Evolutionary conservation across 1,140 invertebrate species (phyloP).

Genomic region (Hydropsyche tenuis): DNA sequence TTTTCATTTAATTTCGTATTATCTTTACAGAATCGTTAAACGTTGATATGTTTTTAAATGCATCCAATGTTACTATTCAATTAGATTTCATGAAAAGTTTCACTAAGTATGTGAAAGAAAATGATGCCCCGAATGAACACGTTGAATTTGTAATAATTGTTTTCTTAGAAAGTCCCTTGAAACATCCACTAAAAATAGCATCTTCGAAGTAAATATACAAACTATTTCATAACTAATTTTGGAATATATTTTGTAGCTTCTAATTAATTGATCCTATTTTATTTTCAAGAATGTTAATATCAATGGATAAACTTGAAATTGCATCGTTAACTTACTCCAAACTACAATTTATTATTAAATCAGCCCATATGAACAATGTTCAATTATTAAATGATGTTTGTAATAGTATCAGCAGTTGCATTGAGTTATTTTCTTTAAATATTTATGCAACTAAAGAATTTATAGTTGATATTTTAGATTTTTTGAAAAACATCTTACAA

Average conservation of each 20-base stretch:
- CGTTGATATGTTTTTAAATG: slow-evolving; percentile 34
- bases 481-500: slow-evolving; percentile 37
- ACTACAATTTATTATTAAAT: background rate
- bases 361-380: slow-evolving; percentile 7
- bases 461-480: slow-evolving; percentile 23
- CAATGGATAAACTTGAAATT: background rate
- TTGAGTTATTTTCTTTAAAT: slow-evolving; percentile 41
- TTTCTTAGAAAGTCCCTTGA: slow-evolving; percentile 46
- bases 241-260: no score
- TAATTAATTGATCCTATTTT: background rate
- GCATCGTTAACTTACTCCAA: slow-evolving; percentile 34
- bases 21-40: slow-evolving; percentile 33
- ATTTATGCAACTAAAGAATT: background rate
- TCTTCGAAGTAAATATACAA: slow-evolving; percentile 24
- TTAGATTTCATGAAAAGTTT: slow-evolving; percentile 40
- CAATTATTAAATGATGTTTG: slow-evolving; percentile 36
- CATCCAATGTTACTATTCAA: slow-evolving; percentile 32
- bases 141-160: slow-evolving; percentile 39
- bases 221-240: background rate
- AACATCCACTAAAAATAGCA: slow-evolving; percentile 46
- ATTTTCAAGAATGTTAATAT: slow-evolving; percentile 37
- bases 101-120: background rate
- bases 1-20: background rate
- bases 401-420: slow-evolving; percentile 40
- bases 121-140: background rate